A percentile compares a stretch with the other conserved stretches of the same genome.
Conservation (phyloP, 1,140 invertebrate genomes). For the Cardiocondyla obscurior region DNA sequence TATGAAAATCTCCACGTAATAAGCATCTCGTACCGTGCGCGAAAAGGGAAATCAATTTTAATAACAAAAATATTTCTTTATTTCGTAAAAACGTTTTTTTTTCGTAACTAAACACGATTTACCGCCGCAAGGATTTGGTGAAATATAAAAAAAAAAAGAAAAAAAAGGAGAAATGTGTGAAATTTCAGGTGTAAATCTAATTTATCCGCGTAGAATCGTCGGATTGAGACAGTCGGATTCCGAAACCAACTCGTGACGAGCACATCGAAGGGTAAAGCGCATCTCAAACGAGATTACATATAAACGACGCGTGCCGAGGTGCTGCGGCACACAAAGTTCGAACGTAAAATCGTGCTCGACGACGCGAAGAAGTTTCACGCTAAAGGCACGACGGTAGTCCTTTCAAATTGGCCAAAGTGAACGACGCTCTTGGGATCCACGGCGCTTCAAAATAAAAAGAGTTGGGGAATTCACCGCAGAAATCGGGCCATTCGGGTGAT, state of each 20-base stretch:
- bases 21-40: neutral
- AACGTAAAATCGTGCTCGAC: slow-evolving; percentile 32
- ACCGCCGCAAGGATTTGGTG: slow-evolving; percentile 50
- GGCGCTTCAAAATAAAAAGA: slow-evolving; percentile 6
- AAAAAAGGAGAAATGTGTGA: too few species aligned
- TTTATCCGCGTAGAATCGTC: slow-evolving; percentile 38
- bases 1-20: neutral
- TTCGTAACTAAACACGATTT: neutral
- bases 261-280: neutral
- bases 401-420: slow-evolving; percentile 42
- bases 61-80: neutral
- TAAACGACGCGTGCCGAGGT: slow-evolving; percentile 27
- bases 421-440: slow-evolving; percentile 15
- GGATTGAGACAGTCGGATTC: slow-evolving; percentile 35
- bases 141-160: slow-evolving; percentile 54
- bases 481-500: slow-evolving; percentile 14
- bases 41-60: neutral
- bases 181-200: slow-evolving; percentile 33
- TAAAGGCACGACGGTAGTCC: neutral
- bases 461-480: neutral
- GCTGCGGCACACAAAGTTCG: slow-evolving; percentile 25
- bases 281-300: slow-evolving; percentile 46
- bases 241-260: neutral
- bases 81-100: slow-evolving; percentile 1
- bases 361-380: slow-evolving; percentile 42